A percentile compares a stretch with the other conserved stretches of the same genome.
Conservation (phyloP, 2,113 vertebrate genomes). For the Petaurus breviceps region DNA sequence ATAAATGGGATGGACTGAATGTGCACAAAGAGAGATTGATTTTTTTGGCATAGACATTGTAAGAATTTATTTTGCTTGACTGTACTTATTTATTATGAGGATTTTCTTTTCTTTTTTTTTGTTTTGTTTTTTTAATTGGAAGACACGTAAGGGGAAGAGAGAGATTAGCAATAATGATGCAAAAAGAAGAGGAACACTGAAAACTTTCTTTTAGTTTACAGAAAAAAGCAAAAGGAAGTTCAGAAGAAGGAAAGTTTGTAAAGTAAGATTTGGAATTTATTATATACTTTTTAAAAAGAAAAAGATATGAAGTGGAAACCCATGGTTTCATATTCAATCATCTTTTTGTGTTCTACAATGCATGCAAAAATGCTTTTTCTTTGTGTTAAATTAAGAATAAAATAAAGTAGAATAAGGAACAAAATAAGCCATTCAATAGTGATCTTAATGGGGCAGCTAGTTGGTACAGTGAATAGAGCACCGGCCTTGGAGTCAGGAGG, state of each 20-base stretch:
- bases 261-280: background rate
- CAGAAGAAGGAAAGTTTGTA: background rate
- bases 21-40: background rate
- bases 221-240: background rate
- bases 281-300: background rate
- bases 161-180: background rate
- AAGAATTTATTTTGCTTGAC: background rate
- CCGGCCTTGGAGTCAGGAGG: too few species aligned
- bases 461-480: too few species aligned
- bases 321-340: background rate
- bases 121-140: background rate
- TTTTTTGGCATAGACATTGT: background rate
- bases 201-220: background rate
- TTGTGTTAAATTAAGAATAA: background rate
- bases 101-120: background rate
- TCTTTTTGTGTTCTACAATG: background rate
- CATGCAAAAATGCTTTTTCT: background rate
- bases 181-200: background rate
- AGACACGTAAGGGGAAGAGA: background rate
- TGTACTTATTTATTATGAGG: background rate
- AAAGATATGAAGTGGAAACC: background rate
- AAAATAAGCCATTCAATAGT: background rate
- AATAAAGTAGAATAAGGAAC: background rate
- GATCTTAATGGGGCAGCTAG: background rate
- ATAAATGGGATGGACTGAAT: background rate